These are phyloP conservation scores for Dromiciops gliroides DNA, from an alignment of 2,113 vertebrate genomes.

Conservation along the genomic window DNA sequence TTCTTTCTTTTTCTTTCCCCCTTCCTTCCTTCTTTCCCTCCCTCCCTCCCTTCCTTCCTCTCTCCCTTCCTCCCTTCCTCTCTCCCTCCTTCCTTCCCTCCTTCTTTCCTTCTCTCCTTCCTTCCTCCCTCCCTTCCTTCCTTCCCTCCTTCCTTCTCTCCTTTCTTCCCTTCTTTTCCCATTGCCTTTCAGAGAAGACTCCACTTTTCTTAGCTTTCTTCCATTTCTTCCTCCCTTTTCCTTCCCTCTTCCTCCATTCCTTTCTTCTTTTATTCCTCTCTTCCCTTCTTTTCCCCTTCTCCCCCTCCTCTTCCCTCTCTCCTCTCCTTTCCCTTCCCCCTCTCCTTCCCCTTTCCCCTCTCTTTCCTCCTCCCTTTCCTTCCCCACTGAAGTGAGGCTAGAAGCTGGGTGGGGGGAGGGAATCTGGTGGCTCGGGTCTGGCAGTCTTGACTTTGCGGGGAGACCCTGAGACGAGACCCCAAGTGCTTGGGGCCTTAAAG, in stretches of 20 bases:
- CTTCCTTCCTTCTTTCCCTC: background rate
- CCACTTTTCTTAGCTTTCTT: background rate
- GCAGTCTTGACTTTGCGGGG: conserved; percentile 12
- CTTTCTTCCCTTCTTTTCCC: background rate
- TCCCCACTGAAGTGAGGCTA: background rate
- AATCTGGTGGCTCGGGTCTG: background rate
- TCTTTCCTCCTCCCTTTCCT: background rate
- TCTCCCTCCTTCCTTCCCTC: background rate
- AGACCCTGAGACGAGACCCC: background rate
- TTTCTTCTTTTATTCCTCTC: background rate
- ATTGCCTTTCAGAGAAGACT: no score
- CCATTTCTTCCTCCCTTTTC: background rate
- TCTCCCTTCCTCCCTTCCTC: background rate
- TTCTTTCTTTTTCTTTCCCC: background rate
- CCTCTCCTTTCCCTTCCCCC: background rate
- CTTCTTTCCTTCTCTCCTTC: background rate
- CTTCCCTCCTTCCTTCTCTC: background rate
- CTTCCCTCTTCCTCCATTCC: background rate
- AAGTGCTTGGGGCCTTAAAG: background rate
- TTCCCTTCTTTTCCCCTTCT: background rate
- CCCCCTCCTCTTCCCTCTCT: background rate
- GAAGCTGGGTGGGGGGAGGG: background rate
- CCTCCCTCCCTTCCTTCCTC: background rate
- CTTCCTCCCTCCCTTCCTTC: background rate
- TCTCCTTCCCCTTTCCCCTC: background rate